Evolutionary conservation across 2,113 vertebrate genomes (phyloP), one percentile per base, ranked within the genome.

Genomic region (Corythoichthys haematopterus): DNA sequence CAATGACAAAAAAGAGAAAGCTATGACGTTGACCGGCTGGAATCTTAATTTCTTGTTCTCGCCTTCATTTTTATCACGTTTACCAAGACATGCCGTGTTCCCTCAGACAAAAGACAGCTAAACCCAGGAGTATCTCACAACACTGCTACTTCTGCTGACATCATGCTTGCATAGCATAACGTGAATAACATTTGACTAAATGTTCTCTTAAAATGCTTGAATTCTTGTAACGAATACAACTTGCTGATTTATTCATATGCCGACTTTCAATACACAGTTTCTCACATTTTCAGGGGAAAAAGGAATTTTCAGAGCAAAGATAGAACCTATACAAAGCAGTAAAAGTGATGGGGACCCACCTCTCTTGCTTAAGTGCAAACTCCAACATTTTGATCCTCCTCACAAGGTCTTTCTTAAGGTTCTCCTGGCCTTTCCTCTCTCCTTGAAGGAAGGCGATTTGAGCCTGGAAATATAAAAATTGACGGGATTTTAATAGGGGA

Each of bases 341-440:
- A 36, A 76, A 50, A 58, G 67, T 46, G 73, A 33, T 59, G 59
- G 40, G 20, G 58, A 82, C 82, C 71, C 66, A 91, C 91, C 91
- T 89, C 78, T 92, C 91, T 78, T 92, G 91, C 76, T 92, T 92
- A 55, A 92, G 87, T 0, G 90, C 91, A 1, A 88, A 92, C 66
- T 92, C 91, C 79, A 92, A 86, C 91, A 92, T 92, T 84, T 92
- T 92, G 73, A 92, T 92, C 88, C 91, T 89, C 72, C 91, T 83
- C 77, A 92, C 91, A 65, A 92, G 87, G 76, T 92, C 91, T 65
- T 92, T 91, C 85, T 92, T 92, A 71, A 92, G 70, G 77, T 92
- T 92, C 79, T 92, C 91, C 82, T 92, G 91, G 64, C 91, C 91
- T 81, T 91, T 92, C 81, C 91, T 85, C 76, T 92, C 91, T 4